A percentile compares a stretch with the other conserved stretches of the same genome.
phyloP scores from a whole-genome alignment of 1,140 invertebrate genomes.

The Eubasilissa regina region DNA sequence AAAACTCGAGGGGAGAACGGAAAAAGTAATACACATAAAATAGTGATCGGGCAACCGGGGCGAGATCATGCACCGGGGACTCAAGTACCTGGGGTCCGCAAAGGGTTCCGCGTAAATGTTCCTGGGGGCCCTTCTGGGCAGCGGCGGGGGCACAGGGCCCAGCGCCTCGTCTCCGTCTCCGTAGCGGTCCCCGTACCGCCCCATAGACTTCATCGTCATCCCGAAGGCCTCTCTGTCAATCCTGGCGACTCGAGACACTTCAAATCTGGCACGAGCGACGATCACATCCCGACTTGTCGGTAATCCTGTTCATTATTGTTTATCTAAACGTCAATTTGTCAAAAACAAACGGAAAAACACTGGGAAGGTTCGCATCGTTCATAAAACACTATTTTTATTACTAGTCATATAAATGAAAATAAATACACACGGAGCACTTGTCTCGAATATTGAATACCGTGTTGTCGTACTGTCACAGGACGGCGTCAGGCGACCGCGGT shows the following conservation, averaged over 20 bases:
- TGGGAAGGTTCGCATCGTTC: constrained; percentile 26
- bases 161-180: constrained; percentile 71
- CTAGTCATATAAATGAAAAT: neutral
- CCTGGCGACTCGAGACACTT: constrained; percentile 32
- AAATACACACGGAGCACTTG: neutral
- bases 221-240: constrained; percentile 56
- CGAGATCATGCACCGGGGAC: constrained; percentile 1
- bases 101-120: constrained; percentile 73
- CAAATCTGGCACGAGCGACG: neutral
- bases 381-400: neutral
- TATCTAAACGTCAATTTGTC: constrained; percentile 8
- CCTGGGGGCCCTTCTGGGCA: constrained; percentile 70
- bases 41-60: constrained; percentile 14
- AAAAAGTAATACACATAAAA: constrained; percentile 37
- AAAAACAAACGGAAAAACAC: constrained; percentile 16
- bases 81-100: constrained; percentile 70
- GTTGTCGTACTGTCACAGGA: neutral
- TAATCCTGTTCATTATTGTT: constrained; percentile 10
- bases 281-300: constrained; percentile 1
- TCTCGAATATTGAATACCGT: neutral
- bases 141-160: constrained; percentile 70
- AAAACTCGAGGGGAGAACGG: constrained; percentile 10
- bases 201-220: constrained; percentile 72
- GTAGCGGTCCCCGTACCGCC: constrained; percentile 68
- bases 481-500: neutral